Percentiles rank a stretch among this genome's conserved stretches.
Evolutionary conservation across 1,140 invertebrate species (phyloP).

Genomic region (Drosophila setifemur): DNA sequence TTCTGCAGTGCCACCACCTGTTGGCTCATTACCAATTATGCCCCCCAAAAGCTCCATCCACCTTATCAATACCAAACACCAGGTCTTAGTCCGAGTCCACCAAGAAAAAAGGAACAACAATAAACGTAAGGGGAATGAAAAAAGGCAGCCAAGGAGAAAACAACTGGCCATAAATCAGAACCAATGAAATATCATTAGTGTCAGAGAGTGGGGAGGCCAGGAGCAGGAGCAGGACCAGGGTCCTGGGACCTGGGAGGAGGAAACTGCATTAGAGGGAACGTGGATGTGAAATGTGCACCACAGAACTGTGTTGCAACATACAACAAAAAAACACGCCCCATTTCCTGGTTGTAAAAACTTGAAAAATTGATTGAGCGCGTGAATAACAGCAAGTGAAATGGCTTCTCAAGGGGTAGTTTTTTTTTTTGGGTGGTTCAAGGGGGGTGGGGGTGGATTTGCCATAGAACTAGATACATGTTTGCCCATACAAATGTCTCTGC

Average conservation of each 20-base stretch:
- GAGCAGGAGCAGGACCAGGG: background rate
- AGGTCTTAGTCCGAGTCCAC: no score
- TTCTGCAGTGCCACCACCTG: slow-evolving; percentile 16
- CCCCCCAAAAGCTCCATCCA: background rate
- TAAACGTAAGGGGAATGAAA: background rate
- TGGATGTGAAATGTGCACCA: slow-evolving; percentile 3
- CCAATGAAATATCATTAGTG: slow-evolving; percentile 76
- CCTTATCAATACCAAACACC: no score
- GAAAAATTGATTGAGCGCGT: slow-evolving; percentile 82
- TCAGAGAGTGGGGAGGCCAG: slow-evolving; percentile 1
- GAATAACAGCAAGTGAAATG: slow-evolving; percentile 75
- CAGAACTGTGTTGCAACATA: background rate
- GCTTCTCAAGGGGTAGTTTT: background rate
- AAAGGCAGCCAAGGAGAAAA: slow-evolving; percentile 9
- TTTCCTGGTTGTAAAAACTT: slow-evolving; percentile 60
- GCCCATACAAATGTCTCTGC: slow-evolving; percentile 73
- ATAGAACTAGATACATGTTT: slow-evolving; percentile 44
- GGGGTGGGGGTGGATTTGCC: background rate
- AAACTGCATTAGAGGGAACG: background rate
- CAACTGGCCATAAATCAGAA: slow-evolving; percentile 66
- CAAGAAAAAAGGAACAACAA: slow-evolving; percentile 19
- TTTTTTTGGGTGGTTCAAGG: background rate
- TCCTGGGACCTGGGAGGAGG: no score
- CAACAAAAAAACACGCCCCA: background rate
- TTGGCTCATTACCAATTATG: slow-evolving; percentile 20